Conservation (phyloP, 2,888 invertebrate species). For the Ganaspis brasiliensis region DNA sequence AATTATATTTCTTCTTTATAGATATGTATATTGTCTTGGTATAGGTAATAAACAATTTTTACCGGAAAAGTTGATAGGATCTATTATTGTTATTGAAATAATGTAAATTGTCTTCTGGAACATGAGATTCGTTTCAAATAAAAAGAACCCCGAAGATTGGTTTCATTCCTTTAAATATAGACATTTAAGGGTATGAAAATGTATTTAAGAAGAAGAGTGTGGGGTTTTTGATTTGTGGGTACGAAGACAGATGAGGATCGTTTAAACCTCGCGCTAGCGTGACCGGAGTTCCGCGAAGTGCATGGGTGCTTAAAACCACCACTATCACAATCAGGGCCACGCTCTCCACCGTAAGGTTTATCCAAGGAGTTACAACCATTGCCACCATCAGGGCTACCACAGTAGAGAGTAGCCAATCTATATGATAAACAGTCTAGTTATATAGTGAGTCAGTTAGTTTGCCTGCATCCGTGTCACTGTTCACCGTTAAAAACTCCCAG, state of each 20-base stretch:
- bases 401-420: slow-evolving; percentile 72
- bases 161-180: too few relatives aligned
- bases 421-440: slow-evolving; percentile 77
- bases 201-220: neutral
- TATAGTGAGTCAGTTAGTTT: slow-evolving; percentile 51
- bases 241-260: slow-evolving; percentile 37
- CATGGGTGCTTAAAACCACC: slow-evolving; percentile 44
- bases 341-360: slow-evolving; percentile 5
- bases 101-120: too few relatives aligned
- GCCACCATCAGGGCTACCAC: slow-evolving; percentile 33
- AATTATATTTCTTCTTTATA: neutral
- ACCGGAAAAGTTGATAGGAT: too few relatives aligned
- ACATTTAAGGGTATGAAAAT: neutral
- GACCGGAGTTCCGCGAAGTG: slow-evolving; percentile 54
- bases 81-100: too few relatives aligned
- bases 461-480: slow-evolving; percentile 65
- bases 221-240: slow-evolving; percentile 3
- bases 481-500: slow-evolving; percentile 58
- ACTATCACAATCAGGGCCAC: slow-evolving; percentile 17
- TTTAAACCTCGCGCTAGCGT: slow-evolving; percentile 43
- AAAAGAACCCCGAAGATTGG: too few relatives aligned
- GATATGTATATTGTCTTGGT: neutral
- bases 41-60: too few relatives aligned
- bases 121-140: too few relatives aligned
- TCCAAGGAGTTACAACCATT: slow-evolving; percentile 31